Conservation (phyloP, 2,113 vertebrate genomes). For the Bubalus kerabau region DNA sequence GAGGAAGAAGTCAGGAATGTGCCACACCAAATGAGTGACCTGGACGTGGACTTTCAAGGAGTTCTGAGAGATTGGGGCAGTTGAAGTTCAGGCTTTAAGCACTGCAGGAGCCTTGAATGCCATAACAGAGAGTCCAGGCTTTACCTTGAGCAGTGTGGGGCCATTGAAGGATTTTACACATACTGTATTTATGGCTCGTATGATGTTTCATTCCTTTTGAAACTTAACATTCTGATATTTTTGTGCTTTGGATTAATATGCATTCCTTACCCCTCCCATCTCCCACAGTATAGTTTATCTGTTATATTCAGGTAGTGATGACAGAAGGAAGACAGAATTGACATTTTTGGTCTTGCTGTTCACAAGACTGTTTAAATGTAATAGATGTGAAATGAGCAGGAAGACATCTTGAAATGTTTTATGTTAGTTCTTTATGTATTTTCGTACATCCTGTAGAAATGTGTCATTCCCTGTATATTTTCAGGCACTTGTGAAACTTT, state of each 20-base stretch:
- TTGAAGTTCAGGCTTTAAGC: neutral
- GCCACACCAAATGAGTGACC: neutral
- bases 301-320: neutral
- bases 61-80: neutral
- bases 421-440: neutral
- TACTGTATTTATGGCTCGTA: neutral
- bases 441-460: slow-evolving; percentile 34
- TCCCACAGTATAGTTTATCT: neutral
- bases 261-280: neutral
- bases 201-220: neutral
- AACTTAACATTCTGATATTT: neutral
- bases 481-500: neutral
- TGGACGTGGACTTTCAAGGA: neutral
- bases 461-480: slow-evolving; percentile 52
- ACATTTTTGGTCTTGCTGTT: neutral
- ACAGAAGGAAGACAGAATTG: neutral
- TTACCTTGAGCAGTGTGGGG: neutral
- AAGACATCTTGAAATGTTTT: neutral
- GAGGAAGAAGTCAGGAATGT: neutral
- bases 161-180: neutral
- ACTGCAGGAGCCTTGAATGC: neutral
- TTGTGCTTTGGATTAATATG: neutral
- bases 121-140: neutral
- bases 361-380: neutral
- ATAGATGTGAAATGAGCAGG: neutral